Percentiles rank a stretch among this genome's conserved stretches.
phyloP scores from a whole-genome alignment of 2,113 vertebrate genomes.

The Ia io region DNA sequence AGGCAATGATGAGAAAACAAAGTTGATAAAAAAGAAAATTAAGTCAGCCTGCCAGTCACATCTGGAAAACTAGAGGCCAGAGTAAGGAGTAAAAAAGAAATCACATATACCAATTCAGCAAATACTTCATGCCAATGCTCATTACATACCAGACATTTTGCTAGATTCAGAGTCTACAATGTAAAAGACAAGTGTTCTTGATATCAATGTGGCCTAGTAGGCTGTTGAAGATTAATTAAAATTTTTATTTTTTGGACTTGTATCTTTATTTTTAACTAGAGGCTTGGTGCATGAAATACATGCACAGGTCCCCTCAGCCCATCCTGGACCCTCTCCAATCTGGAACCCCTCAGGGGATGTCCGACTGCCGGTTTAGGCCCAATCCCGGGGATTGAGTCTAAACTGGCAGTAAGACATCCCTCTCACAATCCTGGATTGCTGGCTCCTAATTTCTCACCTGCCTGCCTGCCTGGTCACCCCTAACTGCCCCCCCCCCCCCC shows the following conservation, averaged over 20 bases:
- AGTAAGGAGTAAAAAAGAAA: background rate
- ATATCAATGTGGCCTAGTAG: background rate
- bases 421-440: too few species aligned
- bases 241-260: background rate
- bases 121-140: background rate
- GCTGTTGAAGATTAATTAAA: background rate
- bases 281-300: too few species aligned
- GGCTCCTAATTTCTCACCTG: too few species aligned
- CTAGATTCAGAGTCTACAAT: background rate
- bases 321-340: too few species aligned
- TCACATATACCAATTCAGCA: background rate
- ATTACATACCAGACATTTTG: background rate
- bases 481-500: too few species aligned
- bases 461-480: too few species aligned
- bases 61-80: background rate
- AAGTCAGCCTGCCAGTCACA: background rate
- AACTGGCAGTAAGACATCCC: too few species aligned
- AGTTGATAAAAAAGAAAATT: background rate
- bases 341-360: too few species aligned
- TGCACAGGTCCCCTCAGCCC: too few species aligned
- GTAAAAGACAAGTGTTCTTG: background rate
- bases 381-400: too few species aligned
- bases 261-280: background rate
- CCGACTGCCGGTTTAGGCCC: too few species aligned
- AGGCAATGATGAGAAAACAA: background rate